Percentiles rank a stretch among this genome's conserved stretches.
phyloP scores from a whole-genome alignment of 2,113 vertebrate genomes.

The Dendrocopos noguchii region DNA sequence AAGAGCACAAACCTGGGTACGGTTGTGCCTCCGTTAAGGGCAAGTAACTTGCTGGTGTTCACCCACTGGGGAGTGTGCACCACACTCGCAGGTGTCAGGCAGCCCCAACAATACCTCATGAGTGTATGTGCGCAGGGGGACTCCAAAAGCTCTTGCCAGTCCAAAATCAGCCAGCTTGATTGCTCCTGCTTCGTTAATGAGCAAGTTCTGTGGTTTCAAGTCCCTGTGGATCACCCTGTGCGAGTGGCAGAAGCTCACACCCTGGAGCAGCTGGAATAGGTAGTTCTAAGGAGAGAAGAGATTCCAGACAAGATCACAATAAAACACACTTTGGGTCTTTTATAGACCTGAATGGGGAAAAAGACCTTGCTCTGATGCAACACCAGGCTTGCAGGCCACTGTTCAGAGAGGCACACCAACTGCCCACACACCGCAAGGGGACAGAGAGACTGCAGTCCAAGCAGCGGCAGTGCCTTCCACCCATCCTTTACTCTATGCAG shows the following conservation, averaged over 20 bases:
- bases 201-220: slow-evolving; percentile 80
- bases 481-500: not conserved
- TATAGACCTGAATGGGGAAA: not conserved
- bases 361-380: not conserved
- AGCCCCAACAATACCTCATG: slow-evolving; percentile 70
- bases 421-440: accelerated
- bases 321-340: not conserved
- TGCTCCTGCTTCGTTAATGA: slow-evolving; percentile 72
- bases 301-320: not conserved
- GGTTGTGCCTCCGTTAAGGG: not conserved
- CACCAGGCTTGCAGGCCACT: not conserved
- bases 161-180: slow-evolving; percentile 83
- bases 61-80: not conserved
- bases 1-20: not conserved
- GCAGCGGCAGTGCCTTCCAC: not conserved
- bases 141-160: slow-evolving; percentile 77
- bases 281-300: slow-evolving; percentile 73
- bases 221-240: slow-evolving; percentile 82
- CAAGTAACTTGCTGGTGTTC: not conserved
- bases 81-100: not conserved
- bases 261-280: slow-evolving; percentile 79
- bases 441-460: not conserved
- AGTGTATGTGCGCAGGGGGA: slow-evolving; percentile 78
- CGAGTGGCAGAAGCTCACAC: slow-evolving; percentile 77
- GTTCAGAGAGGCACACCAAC: not conserved